Base-by-base conservation (phyloP, 2,888 invertebrate genomes). In the Hecatera dysodea region DNA sequence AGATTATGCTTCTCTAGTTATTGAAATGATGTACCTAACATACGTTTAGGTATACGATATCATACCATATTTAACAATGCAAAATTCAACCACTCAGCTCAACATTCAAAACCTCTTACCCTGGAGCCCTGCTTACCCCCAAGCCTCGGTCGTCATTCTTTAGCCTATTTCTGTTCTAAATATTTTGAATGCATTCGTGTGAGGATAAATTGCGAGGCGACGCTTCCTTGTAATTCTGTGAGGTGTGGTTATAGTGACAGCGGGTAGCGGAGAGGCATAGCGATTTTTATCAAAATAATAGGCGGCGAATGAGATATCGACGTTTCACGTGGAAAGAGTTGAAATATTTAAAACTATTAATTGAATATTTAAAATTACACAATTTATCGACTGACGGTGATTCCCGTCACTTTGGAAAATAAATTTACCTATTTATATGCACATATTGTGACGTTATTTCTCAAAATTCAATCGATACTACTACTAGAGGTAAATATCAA, bases 111-210 rank as follows among this genome's bases (percentile, higher is more conserved):
- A 36, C 56, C 61, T 36, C 46, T 76, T 46, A 44, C 17, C 33
- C 33, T 27, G 12, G 22, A 15, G 46, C 36, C 24, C 50, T 68
- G 78, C 44, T 57, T 60, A 42, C 29, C 60, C 66, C 12, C 33
- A 33, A 19, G 27, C 27, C 24, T 39, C 39, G 12, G 33, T 22
- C n/a, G 22, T 53, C 46, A 65, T 72, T 69, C 70, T 66, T 61
- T 69, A 69, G 70, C 68, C 68, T 74, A 72, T 74, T 74, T 61
- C 56, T 61, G 70, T 74, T 56, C 33, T 62, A 67, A 73, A 67
- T 76, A 74, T 75, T 64, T 76, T 75, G 73, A 84, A 84, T 84
- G 76, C 75, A 83, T 80, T 78, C 67, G 39, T 48, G 67, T 64
- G 22, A 22, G 72, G 79, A 81, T 84, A 80, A 83, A 84, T 80